These are phyloP conservation scores for Pseudolaguvia tuberculata DNA, from an alignment of 2,113 vertebrate species.

Conservation along the genomic window DNA sequence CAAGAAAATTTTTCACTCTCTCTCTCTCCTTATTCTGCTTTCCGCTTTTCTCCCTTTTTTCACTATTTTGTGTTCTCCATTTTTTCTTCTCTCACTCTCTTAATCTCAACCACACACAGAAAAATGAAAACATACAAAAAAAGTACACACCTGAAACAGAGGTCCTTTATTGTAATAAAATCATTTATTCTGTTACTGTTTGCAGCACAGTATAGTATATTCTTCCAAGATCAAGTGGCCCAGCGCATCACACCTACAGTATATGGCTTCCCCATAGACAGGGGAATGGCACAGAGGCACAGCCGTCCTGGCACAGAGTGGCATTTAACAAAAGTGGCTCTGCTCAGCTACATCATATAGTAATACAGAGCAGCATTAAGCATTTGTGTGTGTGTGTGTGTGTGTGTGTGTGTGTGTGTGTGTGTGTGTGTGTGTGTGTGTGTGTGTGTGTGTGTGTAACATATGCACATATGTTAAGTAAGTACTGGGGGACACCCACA, in stretches of 20 bases:
- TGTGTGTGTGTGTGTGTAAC: conserved; percentile 23
- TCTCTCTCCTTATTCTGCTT: no score
- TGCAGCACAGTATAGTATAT: conserved; percentile 65
- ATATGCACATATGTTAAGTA: no score
- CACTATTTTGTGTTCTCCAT: no score
- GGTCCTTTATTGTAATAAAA: conserved; percentile 65
- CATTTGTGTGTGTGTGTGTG: conserved; percentile 9
- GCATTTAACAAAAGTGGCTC: conserved; percentile 50
- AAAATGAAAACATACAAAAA: not conserved
- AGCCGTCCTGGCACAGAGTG: conserved; percentile 51
- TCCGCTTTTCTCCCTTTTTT: no score
- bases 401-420: conserved; percentile 20
- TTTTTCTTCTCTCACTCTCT: no score
- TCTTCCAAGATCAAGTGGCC: conserved; percentile 53
- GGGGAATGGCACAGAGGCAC: conserved; percentile 46
- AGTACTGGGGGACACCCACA: conserved; percentile 28
- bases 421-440: conserved; percentile 10
- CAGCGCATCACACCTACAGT: conserved; percentile 30
- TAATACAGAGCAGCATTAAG: conserved; percentile 48
- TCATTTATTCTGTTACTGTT: conserved; percentile 65
- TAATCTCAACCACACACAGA: not conserved
- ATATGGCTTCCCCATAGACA: conserved; percentile 38
- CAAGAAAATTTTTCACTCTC: no score
- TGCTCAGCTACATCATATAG: conserved; percentile 51
- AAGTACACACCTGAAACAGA: conserved; percentile 21